phyloP scores from a whole-genome alignment of 2,113 vertebrate genomes.

The Meles meles region DNA sequence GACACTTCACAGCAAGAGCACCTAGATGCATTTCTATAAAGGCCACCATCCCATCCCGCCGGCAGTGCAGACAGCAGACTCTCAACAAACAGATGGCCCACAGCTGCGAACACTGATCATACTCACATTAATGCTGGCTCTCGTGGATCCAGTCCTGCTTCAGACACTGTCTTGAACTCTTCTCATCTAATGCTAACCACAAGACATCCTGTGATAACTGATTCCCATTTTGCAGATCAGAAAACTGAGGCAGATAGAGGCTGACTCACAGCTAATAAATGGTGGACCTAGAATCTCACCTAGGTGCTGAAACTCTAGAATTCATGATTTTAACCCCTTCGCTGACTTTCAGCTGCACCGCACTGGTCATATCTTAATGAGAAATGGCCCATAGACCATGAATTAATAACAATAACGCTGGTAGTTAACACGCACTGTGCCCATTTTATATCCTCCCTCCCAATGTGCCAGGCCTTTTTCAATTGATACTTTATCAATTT shows the following conservation, averaged over 20 bases:
- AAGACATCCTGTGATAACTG: background rate
- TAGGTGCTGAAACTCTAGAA: background rate
- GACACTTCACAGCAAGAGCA: background rate
- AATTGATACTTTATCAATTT: background rate
- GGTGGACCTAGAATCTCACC: background rate
- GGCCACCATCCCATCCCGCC: background rate
- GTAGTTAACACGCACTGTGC: background rate
- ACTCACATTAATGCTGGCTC: background rate
- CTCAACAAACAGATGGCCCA: background rate
- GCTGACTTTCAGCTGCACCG: background rate
- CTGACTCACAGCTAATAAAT: background rate
- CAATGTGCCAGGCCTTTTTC: background rate
- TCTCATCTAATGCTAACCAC: background rate
- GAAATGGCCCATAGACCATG: background rate
- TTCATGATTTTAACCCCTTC: background rate
- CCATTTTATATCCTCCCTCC: background rate
- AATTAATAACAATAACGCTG: background rate
- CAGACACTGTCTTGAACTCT: background rate
- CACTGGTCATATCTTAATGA: background rate
- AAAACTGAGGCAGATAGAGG: background rate
- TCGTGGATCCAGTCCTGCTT: no score
- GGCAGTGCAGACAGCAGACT: background rate
- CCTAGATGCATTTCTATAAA: background rate
- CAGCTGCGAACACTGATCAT: background rate
- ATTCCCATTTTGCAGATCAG: background rate